Base-by-base conservation (phyloP, 2,113 vertebrate species). In the Silurus asotus region DNA sequence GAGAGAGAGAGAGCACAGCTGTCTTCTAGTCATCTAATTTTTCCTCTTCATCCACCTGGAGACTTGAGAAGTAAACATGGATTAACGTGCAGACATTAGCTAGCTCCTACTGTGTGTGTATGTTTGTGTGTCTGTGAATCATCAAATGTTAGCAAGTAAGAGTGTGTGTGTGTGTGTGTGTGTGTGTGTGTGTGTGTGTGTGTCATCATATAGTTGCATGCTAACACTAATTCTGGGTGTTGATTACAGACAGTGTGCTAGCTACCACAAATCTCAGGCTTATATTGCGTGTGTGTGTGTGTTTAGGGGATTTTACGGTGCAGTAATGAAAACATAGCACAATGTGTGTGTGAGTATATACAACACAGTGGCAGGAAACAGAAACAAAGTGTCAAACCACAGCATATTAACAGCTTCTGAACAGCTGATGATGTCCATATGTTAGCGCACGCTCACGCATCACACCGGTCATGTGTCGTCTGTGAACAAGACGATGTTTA, bases 261-360 rank as follows among this genome's bases (percentile, higher is more conserved):
- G 56, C 28, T 20, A 20, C 56, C 56, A 61, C 77, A 79, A 79
- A 79, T 79, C 28, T 37, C 15, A 11, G 56, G 28, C 45, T 59
- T 79, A 79, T 37, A 58, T 19, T 8, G 23, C 25, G 72, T n/a
- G 45, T 51, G 58, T 19, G 56, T 70, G 61, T 15, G 7, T 58
- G 87, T 74, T 58, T 70, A 53, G 53, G 7, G 93, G 90, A 93
- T 95, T 93, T 90, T 91, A 89, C 94, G 95, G 95, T 95, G 85
- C 87, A 92, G 92, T 93, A 94, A 94, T 90, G 92, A 93, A 94
- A 96, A 96, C 93, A 95, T 95, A 95, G 95, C 93, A 93, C 91
- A 95, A 93, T 51, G 86, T 89, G 87, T 94, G 89, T 93, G 91
- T 88, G 87, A 94, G 89, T 94, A 90, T 96, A 96, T 95, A 95